Evolutionary conservation across 2,888 invertebrate species (phyloP).

Genomic region (Calameuta filiformis): DNA sequence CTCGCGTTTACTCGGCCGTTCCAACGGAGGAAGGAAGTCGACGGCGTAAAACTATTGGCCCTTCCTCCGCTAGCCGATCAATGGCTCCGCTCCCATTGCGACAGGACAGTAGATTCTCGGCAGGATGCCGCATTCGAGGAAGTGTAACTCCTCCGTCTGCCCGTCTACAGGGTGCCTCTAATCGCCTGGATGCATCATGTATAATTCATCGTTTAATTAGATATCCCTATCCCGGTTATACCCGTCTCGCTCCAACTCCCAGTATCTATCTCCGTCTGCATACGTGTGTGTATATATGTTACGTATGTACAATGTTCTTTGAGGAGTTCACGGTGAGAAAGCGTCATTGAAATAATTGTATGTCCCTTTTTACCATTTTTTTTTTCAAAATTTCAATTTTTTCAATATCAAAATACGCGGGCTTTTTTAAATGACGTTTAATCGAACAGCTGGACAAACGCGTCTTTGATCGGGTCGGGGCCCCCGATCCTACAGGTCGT

Average conservation of each 20-base stretch:
- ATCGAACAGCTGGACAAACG: background rate
- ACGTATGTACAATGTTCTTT: too few relatives aligned
- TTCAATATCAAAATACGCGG: background rate
- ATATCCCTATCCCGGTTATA: slow-evolving; percentile 24
- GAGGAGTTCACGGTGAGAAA: background rate
- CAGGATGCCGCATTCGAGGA: slow-evolving; percentile 59
- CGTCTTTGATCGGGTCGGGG: background rate
- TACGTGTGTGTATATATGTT: too few relatives aligned
- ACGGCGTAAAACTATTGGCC: slow-evolving; percentile 49
- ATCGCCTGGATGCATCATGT: slow-evolving; percentile 53
- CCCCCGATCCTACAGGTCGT: background rate
- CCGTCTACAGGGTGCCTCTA: slow-evolving; percentile 51
- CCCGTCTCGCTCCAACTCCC: background rate
- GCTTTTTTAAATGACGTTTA: background rate
- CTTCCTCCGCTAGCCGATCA: slow-evolving; percentile 28
- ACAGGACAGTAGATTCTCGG: slow-evolving; percentile 50
- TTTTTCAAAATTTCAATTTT: too few relatives aligned
- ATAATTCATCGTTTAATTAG: slow-evolving; percentile 57
- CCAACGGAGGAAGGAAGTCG: slow-evolving; percentile 51
- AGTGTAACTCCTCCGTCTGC: slow-evolving; percentile 51
- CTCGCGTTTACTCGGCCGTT: slow-evolving; percentile 54
- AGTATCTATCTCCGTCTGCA: background rate
- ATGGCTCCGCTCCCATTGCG: slow-evolving; percentile 26
- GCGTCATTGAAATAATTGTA: background rate
- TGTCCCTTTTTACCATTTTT: background rate